Conservation (phyloP, 2,797 vertebrate species). For the Phalloptychus januarius region DNA sequence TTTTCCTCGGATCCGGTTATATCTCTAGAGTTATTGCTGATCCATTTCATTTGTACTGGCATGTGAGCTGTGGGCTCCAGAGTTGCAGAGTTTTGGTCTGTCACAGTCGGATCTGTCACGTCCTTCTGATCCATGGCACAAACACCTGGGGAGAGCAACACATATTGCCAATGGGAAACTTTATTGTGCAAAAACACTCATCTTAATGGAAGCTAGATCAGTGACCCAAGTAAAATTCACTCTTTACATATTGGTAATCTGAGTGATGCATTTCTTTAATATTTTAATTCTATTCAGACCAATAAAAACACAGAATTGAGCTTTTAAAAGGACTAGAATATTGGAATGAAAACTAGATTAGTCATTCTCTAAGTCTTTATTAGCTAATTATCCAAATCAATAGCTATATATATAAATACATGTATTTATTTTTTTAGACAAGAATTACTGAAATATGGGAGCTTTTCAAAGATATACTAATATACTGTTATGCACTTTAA, state of each 20-base stretch:
- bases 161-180: slow-evolving; percentile 38
- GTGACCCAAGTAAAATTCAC: neutral
- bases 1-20: slow-evolving; percentile 37
- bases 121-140: slow-evolving; percentile 55
- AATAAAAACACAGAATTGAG: neutral
- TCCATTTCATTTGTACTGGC: slow-evolving; percentile 55
- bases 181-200: slow-evolving; percentile 35
- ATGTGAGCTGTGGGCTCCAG: slow-evolving; percentile 35
- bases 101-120: slow-evolving; percentile 39
- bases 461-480: neutral
- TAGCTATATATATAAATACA: neutral
- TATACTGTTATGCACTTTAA: neutral
- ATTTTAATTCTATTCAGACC: neutral
- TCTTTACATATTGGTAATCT: neutral
- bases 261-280: neutral
- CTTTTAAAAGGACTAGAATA: neutral
- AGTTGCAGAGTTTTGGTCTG: slow-evolving; percentile 26
- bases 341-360: neutral
- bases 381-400: neutral
- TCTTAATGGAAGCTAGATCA: slow-evolving; percentile 8
- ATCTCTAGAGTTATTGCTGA: slow-evolving; percentile 40
- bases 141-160: slow-evolving; percentile 49
- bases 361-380: neutral
- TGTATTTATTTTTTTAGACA: neutral
- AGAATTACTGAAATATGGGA: neutral